These are phyloP conservation scores for Microplitis demolitor DNA, from an alignment of 1,140 invertebrate species.

Conservation along the genomic window DNA sequence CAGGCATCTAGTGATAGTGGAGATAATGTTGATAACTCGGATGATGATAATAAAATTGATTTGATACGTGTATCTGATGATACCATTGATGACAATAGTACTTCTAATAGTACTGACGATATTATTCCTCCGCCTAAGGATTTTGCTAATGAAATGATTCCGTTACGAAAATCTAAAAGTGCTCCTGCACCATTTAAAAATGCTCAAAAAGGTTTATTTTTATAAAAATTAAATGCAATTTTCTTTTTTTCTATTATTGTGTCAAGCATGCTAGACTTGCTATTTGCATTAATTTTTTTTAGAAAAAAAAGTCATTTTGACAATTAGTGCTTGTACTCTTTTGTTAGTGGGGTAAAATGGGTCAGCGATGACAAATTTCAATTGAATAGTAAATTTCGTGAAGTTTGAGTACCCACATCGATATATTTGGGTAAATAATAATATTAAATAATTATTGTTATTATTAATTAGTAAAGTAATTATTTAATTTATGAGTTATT, in stretches of 20 bases:
- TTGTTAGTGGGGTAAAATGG: no score
- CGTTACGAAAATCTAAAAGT: conserved; percentile 58
- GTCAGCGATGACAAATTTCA: no score
- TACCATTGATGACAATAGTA: conserved; percentile 18
- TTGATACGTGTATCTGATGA: conserved; percentile 29
- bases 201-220: conserved; percentile 44
- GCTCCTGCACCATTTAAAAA: conserved; percentile 52
- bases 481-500: no score
- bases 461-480: no score
- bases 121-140: conserved; percentile 41
- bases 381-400: no score
- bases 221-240: conserved; percentile 9
- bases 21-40: conserved; percentile 27
- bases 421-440: no score
- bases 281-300: background rate
- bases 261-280: background rate
- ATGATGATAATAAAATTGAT: conserved; percentile 29
- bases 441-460: no score
- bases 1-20: background rate
- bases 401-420: no score
- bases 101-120: conserved; percentile 32
- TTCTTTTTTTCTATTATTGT: background rate
- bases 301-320: no score
- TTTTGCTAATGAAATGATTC: conserved; percentile 46
- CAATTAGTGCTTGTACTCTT: no score